Percentiles rank a stretch among this genome's conserved stretches.
Conservation (phyloP, 2,797 vertebrate genomes). For the Clamator glandarius region DNA sequence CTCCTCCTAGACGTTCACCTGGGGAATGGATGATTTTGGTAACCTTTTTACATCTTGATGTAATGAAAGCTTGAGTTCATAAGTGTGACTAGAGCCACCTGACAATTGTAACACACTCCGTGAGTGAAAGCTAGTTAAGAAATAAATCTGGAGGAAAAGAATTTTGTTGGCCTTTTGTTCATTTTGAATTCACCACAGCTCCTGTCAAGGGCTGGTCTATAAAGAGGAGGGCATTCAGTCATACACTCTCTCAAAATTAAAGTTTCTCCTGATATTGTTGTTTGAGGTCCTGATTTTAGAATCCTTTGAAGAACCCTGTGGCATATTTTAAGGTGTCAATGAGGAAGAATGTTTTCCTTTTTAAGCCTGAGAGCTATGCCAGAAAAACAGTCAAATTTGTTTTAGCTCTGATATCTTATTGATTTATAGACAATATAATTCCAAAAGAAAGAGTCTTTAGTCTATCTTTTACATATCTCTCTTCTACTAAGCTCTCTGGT, state of each 20-base stretch:
- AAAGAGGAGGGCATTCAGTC: constrained; percentile 48
- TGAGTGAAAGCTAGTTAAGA: constrained; percentile 57
- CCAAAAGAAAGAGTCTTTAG: background rate
- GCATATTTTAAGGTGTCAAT: background rate
- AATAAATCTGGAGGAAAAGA: constrained; percentile 34
- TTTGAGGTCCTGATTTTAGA: background rate
- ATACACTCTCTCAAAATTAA: constrained; percentile 55
- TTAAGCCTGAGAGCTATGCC: background rate
- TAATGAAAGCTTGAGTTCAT: constrained; percentile 61
- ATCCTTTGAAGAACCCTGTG: constrained; percentile 19
- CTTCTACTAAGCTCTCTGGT: background rate
- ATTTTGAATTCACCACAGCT: constrained; percentile 44
- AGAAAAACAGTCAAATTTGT: background rate
- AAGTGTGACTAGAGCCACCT: background rate
- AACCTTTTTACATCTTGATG: constrained; percentile 54
- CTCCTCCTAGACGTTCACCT: background rate
- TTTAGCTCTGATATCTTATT: background rate
- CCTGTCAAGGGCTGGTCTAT: constrained; percentile 22
- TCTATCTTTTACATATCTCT: background rate
- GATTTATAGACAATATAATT: constrained; percentile 12
- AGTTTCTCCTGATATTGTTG: constrained; percentile 1
- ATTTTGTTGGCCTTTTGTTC: constrained; percentile 41
- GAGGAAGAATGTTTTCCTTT: constrained; percentile 24
- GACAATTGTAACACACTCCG: constrained; percentile 22
- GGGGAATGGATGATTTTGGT: background rate